Percentiles rank a stretch among this genome's conserved stretches.
phyloP scores from a whole-genome alignment of 2,113 vertebrate genomes.

The Labrus mixtus region DNA sequence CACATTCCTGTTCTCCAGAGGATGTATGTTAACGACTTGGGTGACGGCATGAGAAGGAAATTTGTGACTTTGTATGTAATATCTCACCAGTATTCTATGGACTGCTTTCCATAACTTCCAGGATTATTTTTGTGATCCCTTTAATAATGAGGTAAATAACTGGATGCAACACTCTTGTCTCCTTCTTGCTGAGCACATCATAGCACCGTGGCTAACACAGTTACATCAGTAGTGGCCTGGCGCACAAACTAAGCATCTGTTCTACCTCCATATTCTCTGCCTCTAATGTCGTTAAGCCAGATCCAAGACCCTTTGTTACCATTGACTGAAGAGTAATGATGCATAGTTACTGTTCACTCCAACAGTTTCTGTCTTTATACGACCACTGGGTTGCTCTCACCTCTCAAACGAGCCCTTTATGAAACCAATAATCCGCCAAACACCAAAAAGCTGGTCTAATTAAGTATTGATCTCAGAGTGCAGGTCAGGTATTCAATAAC shows the following conservation, averaged over 20 bases:
- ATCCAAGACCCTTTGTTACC: slow-evolving; percentile 73
- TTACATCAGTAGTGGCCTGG: slow-evolving; percentile 33
- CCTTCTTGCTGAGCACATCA: slow-evolving; percentile 28
- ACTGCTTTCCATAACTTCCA: no score
- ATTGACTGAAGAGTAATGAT: slow-evolving; percentile 70
- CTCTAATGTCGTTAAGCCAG: slow-evolving; percentile 68
- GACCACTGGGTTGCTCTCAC: slow-evolving; percentile 40
- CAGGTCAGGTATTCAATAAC: slow-evolving; percentile 59
- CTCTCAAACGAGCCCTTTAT: slow-evolving; percentile 39
- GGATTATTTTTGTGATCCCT: no score
- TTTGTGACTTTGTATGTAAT: no score
- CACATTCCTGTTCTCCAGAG: no score
- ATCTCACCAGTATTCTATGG: no score
- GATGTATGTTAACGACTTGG: no score
- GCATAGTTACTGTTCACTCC: slow-evolving; percentile 60
- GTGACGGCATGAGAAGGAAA: no score
- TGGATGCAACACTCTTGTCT: slow-evolving; percentile 23
- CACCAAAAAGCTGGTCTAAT: slow-evolving; percentile 70
- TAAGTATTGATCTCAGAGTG: slow-evolving; percentile 74
- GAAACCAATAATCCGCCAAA: slow-evolving; percentile 69
- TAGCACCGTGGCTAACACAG: slow-evolving; percentile 18
- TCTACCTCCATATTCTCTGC: slow-evolving; percentile 43
- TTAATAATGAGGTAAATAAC: no score
- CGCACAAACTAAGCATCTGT: slow-evolving; percentile 62
- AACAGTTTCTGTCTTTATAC: slow-evolving; percentile 58